These are phyloP conservation scores for Sebastes jordani DNA, from an alignment of 2,797 vertebrate genomes.

Conservation along the genomic window DNA sequence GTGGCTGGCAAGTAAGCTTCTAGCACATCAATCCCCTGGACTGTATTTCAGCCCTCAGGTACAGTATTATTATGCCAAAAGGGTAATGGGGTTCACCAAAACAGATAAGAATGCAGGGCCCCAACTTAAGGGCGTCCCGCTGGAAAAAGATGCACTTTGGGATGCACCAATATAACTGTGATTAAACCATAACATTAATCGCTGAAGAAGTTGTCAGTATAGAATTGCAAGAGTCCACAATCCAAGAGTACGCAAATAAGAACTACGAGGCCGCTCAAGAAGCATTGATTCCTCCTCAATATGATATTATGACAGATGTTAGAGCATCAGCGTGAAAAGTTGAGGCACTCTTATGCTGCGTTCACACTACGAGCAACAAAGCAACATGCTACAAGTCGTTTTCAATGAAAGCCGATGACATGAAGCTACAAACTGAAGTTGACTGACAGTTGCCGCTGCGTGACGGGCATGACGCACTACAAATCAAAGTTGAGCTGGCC, in stretches of 20 bases:
- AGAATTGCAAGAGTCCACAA: neutral
- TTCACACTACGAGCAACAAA: neutral
- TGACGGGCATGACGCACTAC: too few species aligned
- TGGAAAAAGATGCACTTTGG: neutral
- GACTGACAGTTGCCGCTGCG: neutral
- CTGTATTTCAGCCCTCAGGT: neutral
- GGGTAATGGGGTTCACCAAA: neutral
- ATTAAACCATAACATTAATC: too few species aligned
- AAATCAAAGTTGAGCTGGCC: neutral
- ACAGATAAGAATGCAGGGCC: neutral
- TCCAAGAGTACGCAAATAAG: neutral
- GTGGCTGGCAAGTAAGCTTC: neutral
- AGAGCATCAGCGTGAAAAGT: constrained; percentile 1
- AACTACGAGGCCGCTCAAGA: neutral
- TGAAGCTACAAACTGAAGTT: neutral
- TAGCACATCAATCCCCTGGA: neutral
- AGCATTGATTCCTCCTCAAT: neutral
- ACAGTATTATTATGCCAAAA: neutral
- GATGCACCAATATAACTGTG: neutral
- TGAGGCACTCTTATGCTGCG: neutral
- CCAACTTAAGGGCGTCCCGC: neutral
- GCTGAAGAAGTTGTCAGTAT: neutral
- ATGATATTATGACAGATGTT: neutral
- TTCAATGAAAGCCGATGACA: neutral
- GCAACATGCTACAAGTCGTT: neutral